Evolutionary conservation across 37 sponge, comb jelly and placozoan genomes (phyloP).

Genomic region (Cliona cf. orientalis): DNA sequence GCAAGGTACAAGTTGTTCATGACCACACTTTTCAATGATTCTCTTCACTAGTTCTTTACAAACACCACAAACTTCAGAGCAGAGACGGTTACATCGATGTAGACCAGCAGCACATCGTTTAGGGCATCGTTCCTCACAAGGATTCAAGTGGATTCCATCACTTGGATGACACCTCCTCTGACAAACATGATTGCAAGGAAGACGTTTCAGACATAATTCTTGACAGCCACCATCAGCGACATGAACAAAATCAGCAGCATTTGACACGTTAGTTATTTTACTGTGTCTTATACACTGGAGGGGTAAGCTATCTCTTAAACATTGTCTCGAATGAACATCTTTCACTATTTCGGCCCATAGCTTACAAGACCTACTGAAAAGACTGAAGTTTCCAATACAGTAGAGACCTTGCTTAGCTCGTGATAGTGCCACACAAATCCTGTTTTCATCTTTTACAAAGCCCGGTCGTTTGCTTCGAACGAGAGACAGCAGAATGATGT

Average conservation of each 20-base stretch:
- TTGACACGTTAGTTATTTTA: background rate
- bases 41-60: conserved; percentile 37
- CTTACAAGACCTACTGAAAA: conserved; percentile 26
- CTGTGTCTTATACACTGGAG: conserved; percentile 44
- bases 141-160: background rate
- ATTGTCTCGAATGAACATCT: conserved; percentile 12
- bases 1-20: conserved; percentile 36
- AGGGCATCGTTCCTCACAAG: conserved; percentile 40
- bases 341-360: conserved; percentile 30
- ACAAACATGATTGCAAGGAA: conserved; percentile 48
- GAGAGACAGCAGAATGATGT: conserved; percentile 68
- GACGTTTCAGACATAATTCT: conserved; percentile 2
- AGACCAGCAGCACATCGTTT: background rate
- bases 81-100: conserved; percentile 23
- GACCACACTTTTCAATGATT: conserved; percentile 57
- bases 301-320: conserved; percentile 22
- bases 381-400: conserved; percentile 63
- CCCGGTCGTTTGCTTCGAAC: conserved; percentile 76
- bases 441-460: conserved; percentile 37
- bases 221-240: conserved; percentile 53
- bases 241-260: conserved; percentile 32
- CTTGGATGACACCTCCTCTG: conserved; percentile 29
- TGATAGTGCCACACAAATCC: conserved; percentile 82
- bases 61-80: conserved; percentile 34
- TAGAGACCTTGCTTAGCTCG: conserved; percentile 77